A percentile compares a stretch with the other conserved stretches of the same genome.
Evolutionary conservation across 2,797 vertebrate genomes (phyloP).

Genomic region (Nyctalus aviator): DNA sequence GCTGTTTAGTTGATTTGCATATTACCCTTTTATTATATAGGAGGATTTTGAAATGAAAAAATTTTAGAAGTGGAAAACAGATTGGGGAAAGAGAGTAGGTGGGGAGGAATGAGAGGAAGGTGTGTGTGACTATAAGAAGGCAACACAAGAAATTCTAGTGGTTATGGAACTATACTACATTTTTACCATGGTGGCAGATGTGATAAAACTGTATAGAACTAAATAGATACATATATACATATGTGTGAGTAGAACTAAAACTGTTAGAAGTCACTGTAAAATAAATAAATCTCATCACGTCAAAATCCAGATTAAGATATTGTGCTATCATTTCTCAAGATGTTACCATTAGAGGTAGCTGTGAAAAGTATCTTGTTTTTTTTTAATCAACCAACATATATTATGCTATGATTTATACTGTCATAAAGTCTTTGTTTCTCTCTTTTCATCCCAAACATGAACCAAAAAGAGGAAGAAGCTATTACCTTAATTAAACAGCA

Average conservation of each 20-base stretch:
- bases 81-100: background rate
- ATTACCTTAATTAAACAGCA: background rate
- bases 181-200: background rate
- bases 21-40: too few species aligned
- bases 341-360: background rate
- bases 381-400: background rate
- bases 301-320: background rate
- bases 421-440: constrained; percentile 11
- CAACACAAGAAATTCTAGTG: background rate
- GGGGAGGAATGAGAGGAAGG: background rate
- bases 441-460: background rate
- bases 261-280: background rate
- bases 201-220: background rate
- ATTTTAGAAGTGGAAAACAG: background rate
- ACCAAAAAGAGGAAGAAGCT: background rate
- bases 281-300: background rate
- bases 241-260: constrained; percentile 2
- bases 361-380: background rate
- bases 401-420: background rate
- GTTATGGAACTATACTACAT: background rate
- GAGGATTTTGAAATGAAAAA: background rate
- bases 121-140: background rate
- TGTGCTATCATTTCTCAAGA: background rate
- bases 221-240: background rate
- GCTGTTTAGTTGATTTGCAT: too few species aligned